phyloP scores from a whole-genome alignment of 2,113 vertebrate species.

The Sclerurus mexicanus region DNA sequence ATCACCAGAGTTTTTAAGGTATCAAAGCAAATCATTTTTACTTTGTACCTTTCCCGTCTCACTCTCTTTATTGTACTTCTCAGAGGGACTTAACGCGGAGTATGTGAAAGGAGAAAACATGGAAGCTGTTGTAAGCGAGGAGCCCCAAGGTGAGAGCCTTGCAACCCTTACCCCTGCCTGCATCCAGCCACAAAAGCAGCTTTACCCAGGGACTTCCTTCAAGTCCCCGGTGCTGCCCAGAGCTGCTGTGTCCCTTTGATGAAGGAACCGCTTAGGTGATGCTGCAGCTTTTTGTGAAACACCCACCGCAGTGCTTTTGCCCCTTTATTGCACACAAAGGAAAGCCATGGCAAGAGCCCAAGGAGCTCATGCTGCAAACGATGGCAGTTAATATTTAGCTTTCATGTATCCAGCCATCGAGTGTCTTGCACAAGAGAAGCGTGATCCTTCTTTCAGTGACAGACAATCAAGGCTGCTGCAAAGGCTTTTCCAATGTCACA shows the following conservation, averaged over 20 bases:
- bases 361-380: neutral
- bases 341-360: neutral
- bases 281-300: neutral
- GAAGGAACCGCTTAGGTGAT: neutral
- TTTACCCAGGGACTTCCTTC: neutral
- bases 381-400: neutral
- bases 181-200: neutral
- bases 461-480: neutral
- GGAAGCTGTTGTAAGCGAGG: conserved; percentile 87
- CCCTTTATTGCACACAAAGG: neutral
- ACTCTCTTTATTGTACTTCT: conserved; percentile 12
- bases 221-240: fast-evolving
- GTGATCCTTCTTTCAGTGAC: neutral
- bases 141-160: conserved; percentile 86
- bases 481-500: neutral
- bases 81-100: conserved; percentile 90
- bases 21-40: neutral
- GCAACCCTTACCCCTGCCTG: neutral
- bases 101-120: conserved; percentile 89
- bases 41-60: neutral
- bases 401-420: neutral
- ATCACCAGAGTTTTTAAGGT: neutral
- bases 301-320: neutral
- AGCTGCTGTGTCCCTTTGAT: neutral
- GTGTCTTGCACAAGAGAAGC: neutral